phyloP scores from a whole-genome alignment of 2,113 vertebrate genomes.

The Hippocampus abdominalis region DNA sequence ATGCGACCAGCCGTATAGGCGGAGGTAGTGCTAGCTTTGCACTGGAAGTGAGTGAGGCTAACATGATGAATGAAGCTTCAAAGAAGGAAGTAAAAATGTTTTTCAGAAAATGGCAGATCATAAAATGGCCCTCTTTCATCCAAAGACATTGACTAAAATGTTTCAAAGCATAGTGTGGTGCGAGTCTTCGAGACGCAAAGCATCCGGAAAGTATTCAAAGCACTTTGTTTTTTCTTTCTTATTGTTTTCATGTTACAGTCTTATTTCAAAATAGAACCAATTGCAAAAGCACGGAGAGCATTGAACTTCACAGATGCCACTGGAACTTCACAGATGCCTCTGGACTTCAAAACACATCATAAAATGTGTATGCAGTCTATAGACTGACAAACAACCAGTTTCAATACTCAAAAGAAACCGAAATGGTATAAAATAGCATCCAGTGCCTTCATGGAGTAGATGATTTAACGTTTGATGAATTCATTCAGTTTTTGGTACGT shows the following conservation, averaged over 20 bases:
- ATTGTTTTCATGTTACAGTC: neutral
- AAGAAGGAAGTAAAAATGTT: neutral
- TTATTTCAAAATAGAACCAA: neutral
- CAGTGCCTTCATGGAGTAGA: slow-evolving; percentile 54
- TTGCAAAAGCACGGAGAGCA: no score
- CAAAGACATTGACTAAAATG: neutral
- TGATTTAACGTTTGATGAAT: slow-evolving; percentile 67
- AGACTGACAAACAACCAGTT: neutral
- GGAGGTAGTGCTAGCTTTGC: slow-evolving; percentile 38
- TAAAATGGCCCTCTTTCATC: neutral
- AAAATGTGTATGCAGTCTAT: neutral
- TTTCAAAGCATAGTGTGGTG: neutral
- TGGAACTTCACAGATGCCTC: no score
- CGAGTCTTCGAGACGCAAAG: neutral
- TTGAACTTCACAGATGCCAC: no score
- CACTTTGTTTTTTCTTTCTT: neutral
- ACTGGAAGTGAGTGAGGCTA: slow-evolving; percentile 33
- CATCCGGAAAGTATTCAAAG: neutral
- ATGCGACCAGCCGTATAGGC: slow-evolving; percentile 29
- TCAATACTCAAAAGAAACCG: neutral
- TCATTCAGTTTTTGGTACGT: slow-evolving; percentile 65
- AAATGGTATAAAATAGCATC: neutral
- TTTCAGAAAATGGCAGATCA: neutral
- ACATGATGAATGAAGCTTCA: neutral
- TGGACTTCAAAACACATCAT: neutral